Conservation (phyloP, 2,113 vertebrate genomes). For the Bothrops jararaca region DNA sequence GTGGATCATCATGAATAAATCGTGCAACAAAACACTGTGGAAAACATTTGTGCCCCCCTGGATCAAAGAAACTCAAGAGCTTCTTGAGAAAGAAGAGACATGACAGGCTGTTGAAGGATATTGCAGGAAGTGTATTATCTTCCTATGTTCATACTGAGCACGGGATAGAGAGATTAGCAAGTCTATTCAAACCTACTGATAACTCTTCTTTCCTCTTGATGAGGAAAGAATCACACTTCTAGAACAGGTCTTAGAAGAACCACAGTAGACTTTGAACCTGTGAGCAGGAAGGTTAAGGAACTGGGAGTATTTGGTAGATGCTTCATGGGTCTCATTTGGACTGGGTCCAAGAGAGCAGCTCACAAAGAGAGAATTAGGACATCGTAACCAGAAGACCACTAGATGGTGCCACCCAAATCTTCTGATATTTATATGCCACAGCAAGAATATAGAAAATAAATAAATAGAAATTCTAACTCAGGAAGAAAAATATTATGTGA, state of each 20-base stretch:
- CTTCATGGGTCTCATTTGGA: background rate
- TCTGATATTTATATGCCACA: background rate
- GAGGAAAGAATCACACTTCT: background rate
- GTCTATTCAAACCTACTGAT: background rate
- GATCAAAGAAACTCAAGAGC: background rate
- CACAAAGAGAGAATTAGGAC: background rate
- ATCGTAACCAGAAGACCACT: background rate
- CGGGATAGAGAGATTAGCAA: background rate
- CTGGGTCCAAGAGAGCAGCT: background rate
- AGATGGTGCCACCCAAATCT: background rate
- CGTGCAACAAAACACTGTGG: background rate
- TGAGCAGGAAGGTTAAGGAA: background rate
- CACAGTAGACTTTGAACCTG: background rate
- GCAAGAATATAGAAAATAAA: background rate
- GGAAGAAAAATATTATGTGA: background rate
- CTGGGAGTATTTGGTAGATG: background rate
- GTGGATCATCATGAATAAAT: background rate
- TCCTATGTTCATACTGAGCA: background rate
- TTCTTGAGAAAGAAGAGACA: background rate
- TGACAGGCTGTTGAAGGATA: background rate
- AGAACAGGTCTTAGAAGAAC: background rate
- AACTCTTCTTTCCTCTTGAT: background rate
- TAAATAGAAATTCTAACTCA: background rate
- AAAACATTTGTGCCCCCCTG: background rate
- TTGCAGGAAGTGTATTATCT: background rate